phyloP scores from a whole-genome alignment of 1,140 invertebrate genomes.

The Ceratosolen fusciceps region DNA sequence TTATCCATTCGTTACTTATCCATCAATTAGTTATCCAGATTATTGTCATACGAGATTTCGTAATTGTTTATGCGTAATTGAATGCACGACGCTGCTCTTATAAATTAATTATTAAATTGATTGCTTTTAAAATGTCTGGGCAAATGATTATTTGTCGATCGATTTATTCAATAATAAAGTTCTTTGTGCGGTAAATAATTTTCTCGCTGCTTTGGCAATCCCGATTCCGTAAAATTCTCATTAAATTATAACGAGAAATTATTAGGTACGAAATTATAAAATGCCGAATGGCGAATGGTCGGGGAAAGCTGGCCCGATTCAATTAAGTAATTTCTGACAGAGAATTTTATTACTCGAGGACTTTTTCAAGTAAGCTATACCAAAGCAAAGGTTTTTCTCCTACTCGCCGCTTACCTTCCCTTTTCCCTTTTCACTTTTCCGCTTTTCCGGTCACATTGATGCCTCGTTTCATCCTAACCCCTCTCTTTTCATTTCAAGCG shows the following conservation, averaged over 20 bases:
- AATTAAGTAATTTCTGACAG: neutral
- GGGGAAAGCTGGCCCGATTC: neutral
- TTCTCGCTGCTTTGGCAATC: no score
- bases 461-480: neutral
- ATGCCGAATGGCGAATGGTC: neutral
- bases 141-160: no score
- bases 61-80: no score
- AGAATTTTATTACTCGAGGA: neutral
- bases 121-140: no score
- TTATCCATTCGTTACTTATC: no score
- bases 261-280: neutral
- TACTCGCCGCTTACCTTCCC: neutral
- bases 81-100: no score
- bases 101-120: no score
- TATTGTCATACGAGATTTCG: no score
- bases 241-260: no score
- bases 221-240: no score
- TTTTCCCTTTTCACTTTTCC: neutral
- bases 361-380: neutral
- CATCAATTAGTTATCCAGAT: neutral
- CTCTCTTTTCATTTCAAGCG: neutral
- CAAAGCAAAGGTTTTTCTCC: neutral
- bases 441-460: neutral
- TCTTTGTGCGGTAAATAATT: no score
- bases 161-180: no score